Base-by-base conservation (phyloP, 2,113 vertebrate species). In the Chloropsis hardwickii region DNA sequence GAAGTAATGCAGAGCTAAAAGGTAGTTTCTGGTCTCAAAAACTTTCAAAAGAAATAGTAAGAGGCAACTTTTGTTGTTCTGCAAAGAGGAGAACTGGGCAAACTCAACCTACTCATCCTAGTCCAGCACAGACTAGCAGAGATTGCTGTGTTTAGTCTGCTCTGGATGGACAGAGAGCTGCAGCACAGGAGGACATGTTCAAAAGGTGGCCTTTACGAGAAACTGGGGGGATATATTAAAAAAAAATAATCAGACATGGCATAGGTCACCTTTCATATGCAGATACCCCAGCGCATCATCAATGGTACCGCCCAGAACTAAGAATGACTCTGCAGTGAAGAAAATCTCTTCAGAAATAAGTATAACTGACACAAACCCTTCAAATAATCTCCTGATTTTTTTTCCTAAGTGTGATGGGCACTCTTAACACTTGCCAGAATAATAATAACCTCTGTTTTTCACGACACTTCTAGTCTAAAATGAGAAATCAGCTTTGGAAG, bases 171-270 rank as follows among this genome's bases (percentile, higher is more conserved):
- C 27, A 71, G 45, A 48, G 28, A 44, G 31, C 39, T 90, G 33
- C 48, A 84, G 25, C 33, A 37, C 29, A 28, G 24, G 33, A 23
- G 6, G 1, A 13, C 5, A 4, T 33, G 42, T 22, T 23, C 45
- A 24, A 73, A 81, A 88, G 39, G 33, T 5, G 31, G 23, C 16
- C 15, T 23, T 76, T 51, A 27, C 35, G 47, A 84, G 40, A 64
- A 44, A 48, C 2, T 18, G 1, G 17, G 4, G 2, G 7, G 11
- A 14, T 61, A 48, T 7, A 22, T 54, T 2, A 20, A 2, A 58
- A 48, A 2, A 12, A 15, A 2, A 54, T 62, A 22, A 25, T 66
- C 18, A 83, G 33, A 37, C 4, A 35, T 39, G 21, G 13, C 2
- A 6, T 29, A 65, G 60, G 28, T 58, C 21, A 14, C 24, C 35